Percentiles rank a stretch among this genome's conserved stretches.
Evolutionary conservation across 2,888 invertebrate genomes (phyloP).

Genomic region (Elgonia sp.): DNA sequence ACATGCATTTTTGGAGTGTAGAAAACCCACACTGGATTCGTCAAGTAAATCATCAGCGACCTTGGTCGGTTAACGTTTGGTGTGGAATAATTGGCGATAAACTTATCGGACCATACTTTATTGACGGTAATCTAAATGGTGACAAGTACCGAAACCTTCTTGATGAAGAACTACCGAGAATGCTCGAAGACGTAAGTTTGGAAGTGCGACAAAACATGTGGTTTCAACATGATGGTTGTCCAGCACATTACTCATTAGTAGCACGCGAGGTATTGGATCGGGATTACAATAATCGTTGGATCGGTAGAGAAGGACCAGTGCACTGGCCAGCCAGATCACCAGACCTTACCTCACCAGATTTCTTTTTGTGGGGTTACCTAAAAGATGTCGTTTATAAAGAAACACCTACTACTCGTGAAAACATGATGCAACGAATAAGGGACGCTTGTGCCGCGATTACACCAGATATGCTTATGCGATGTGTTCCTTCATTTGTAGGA

Average conservation of each 20-base stretch:
- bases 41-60: constrained; percentile 12
- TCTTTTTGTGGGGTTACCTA: too few relatives aligned
- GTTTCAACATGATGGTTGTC: too few relatives aligned
- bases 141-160: not conserved
- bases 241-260: constrained; percentile 17
- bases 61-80: constrained; percentile 13
- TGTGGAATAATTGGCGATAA: constrained; percentile 15
- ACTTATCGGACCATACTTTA: constrained; percentile 2
- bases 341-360: not conserved
- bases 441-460: constrained; percentile 32
- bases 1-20: constrained; percentile 26
- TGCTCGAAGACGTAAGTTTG: constrained; percentile 2
- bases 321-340: constrained; percentile 49
- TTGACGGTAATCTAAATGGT: too few relatives aligned
- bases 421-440: constrained; percentile 27
- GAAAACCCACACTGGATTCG: constrained; percentile 26
- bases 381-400: constrained; percentile 19
- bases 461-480: constrained; percentile 31
- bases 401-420: constrained; percentile 27
- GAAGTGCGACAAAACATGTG: constrained; percentile 4
- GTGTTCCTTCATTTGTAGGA: constrained; percentile 33
- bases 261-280: constrained; percentile 21
- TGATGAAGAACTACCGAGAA: constrained; percentile 11
- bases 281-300: constrained; percentile 27
- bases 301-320: constrained; percentile 33